These are phyloP conservation scores for Sycophaga agraensis DNA, from an alignment of 1,140 invertebrate genomes.

Conservation along the genomic window DNA sequence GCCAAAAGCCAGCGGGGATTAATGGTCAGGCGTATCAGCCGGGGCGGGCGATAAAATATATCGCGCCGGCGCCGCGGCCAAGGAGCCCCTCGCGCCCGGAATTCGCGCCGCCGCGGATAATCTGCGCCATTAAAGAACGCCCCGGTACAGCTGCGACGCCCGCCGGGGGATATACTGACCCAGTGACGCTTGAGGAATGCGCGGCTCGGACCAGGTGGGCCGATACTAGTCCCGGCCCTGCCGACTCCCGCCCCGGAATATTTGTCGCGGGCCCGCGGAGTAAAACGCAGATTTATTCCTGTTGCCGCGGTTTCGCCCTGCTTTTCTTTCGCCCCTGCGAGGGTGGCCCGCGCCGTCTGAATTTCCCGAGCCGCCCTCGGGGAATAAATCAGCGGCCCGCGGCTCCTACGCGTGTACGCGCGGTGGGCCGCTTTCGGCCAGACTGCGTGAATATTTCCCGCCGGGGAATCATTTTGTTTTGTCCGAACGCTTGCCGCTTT, in stretches of 20 bases:
- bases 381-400: no score
- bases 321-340: slow-evolving; percentile 1
- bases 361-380: no score
- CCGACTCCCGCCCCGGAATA: no score
- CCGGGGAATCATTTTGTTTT: no score
- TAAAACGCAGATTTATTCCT: slow-evolving; percentile 26
- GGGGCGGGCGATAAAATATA: slow-evolving; percentile 44
- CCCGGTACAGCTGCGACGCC: no score
- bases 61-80: slow-evolving; percentile 28
- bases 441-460: no score
- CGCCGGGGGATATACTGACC: slow-evolving; percentile 3
- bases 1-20: slow-evolving; percentile 32
- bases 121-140: slow-evolving; percentile 34
- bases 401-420: no score
- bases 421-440: no score
- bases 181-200: slow-evolving; percentile 13
- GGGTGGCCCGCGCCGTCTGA: no score
- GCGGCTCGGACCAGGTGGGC: no score
- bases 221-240: no score
- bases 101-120: slow-evolving; percentile 36
- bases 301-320: neutral
- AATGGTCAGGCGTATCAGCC: slow-evolving; percentile 45
- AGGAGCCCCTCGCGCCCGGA: slow-evolving; percentile 22
- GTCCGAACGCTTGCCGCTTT: no score
- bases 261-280: slow-evolving; percentile 8